Evolutionary conservation across 2,888 invertebrate species (phyloP), one percentile per base, ranked within the genome.

Genomic region (Calameuta idolon): DNA sequence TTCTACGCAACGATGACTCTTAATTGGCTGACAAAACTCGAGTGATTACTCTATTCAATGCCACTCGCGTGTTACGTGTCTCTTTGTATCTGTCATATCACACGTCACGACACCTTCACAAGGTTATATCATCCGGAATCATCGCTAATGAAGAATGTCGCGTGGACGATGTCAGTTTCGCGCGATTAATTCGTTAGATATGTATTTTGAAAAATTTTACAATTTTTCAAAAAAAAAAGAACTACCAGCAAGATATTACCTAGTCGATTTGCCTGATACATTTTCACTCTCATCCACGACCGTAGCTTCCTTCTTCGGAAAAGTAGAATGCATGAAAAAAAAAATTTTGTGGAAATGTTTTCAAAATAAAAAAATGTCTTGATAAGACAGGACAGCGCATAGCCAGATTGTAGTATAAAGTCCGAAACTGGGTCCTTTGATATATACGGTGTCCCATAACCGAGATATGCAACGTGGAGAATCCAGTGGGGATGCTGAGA

Each of bases 1-100:
- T 34, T 71, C 71, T 34, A 34, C 34, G 71, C 71, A 71, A 33
- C 71, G 71, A 71, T 71, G 71, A 71, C 23, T 71, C 71, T 34
- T 71, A 71, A 71, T 71, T 71, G 71, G 71, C 12, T 71, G 71
- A 71, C 71, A 34, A 34, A 71, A 34, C 71, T 71, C 71, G 71
- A 71, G 71, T 9, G 33, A 55, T 55, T 55, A 55, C 9, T 55
- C 55, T 55, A 55, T 55, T 55, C 55, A 55, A 55, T 55, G 55
- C 55, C 55, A 55, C 23, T 55, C 55, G 55, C 55, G 55, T 23
- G 55, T 23, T 23, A 23, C 55, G 55, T 55, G 23, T 55, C 55
- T 23, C 55, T 55, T 55, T 15, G 9, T 55, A 15, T 23, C 55
- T 9, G 55, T 23, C 23, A 9, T 9, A 23, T 55, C 9, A 23